Evolutionary conservation across 1,140 invertebrate species (phyloP).

Genomic region (Drosophila rufa): DNA sequence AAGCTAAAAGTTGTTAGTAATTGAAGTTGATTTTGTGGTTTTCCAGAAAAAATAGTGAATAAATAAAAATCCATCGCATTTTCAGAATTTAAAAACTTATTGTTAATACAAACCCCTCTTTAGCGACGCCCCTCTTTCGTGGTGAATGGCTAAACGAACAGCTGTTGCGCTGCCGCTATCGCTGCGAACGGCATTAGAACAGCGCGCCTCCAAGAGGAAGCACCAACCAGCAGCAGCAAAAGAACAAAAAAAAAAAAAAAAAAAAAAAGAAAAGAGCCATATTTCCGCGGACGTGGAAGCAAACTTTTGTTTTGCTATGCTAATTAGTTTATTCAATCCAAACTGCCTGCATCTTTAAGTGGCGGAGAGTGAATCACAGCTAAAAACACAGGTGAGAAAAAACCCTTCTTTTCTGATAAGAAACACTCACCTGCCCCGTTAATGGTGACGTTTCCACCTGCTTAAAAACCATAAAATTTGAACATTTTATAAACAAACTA

Average conservation of each 20-base stretch:
- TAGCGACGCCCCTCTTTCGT: not conserved
- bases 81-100: not conserved
- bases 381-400: slow-evolving; percentile 13
- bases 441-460: slow-evolving; percentile 45
- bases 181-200: slow-evolving; percentile 10
- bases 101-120: not conserved
- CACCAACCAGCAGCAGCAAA: not conserved
- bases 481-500: slow-evolving; percentile 7
- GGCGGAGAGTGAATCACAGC: not conserved
- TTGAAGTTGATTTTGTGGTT: not conserved
- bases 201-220: slow-evolving; percentile 8
- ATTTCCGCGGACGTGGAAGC: slow-evolving; percentile 34
- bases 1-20: slow-evolving; percentile 17
- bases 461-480: slow-evolving; percentile 1
- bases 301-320: slow-evolving; percentile 27
- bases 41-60: too few species aligned
- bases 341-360: not conserved
- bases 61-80: too few species aligned
- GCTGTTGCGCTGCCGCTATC: slow-evolving; percentile 2
- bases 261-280: not conserved
- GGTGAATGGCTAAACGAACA: slow-evolving; percentile 7
- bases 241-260: not conserved
- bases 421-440: slow-evolving; percentile 11
- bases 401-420: slow-evolving; percentile 19
- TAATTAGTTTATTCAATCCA: slow-evolving; percentile 27